Conservation (phyloP, 2,113 vertebrate species). For the Eptatretus burgeri region DNA sequence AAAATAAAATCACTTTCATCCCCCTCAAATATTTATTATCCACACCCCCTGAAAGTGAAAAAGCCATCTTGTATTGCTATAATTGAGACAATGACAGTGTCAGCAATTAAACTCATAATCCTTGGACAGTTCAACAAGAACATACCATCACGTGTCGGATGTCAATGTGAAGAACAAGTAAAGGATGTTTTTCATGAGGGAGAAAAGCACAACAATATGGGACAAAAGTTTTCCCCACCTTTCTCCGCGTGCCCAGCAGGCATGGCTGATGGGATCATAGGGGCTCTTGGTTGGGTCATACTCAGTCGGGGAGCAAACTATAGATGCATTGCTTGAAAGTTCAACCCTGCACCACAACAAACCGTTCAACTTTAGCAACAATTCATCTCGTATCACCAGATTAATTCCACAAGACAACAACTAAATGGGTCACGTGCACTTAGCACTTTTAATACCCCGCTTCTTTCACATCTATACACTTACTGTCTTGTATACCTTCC, state of each 20-base stretch:
- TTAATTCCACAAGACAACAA: no score
- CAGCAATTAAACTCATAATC: conserved; percentile 4
- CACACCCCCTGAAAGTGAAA: no score
- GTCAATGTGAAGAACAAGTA: neutral
- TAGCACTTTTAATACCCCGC: no score
- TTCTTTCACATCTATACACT: no score
- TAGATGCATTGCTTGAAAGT: no score
- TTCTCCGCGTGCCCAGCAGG: conserved; percentile 37
- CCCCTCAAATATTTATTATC: no score
- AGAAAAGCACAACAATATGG: neutral
- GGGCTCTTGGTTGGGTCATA: conserved; percentile 27
- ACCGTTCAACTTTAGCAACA: no score
- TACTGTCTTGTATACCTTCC: no score
- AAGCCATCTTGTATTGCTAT: neutral
- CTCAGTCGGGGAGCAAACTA: conserved; percentile 2
- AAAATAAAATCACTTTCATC: no score
- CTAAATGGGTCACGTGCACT: no score
- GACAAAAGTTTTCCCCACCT: conserved; percentile 19
- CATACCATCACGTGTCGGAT: neutral
- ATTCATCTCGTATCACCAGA: no score
- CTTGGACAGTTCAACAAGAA: neutral
- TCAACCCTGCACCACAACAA: no score
- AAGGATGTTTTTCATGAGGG: neutral
- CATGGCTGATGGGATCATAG: conserved; percentile 39
- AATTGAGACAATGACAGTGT: neutral